Percentiles rank a stretch among this genome's conserved stretches.
These are phyloP conservation scores for Dunckerocampus dactyliophorus DNA, from an alignment of 2,113 vertebrate genomes.

Conservation along the genomic window DNA sequence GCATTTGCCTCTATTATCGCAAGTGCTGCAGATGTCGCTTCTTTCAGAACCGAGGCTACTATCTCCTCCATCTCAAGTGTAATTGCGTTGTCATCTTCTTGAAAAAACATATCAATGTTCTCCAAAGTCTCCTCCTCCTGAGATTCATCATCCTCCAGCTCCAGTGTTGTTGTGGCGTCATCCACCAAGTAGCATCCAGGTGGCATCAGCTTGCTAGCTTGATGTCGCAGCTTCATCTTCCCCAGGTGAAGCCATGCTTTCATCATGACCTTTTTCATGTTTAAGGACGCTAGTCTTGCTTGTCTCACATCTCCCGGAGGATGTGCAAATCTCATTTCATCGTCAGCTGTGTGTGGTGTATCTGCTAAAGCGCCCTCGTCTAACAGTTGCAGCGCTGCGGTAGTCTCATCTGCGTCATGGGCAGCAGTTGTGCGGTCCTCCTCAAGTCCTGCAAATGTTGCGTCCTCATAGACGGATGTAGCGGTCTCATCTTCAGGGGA, in stretches of 20 bases:
- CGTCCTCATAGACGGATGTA: too few relatives aligned
- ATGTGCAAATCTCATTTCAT: neutral
- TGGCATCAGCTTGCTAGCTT: neutral
- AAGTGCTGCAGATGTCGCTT: neutral
- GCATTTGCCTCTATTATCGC: too few relatives aligned
- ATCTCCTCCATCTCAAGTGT: too few relatives aligned
- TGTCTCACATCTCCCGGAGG: neutral
- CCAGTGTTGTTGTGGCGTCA: too few relatives aligned
- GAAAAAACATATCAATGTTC: neutral
- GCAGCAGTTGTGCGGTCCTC: too few relatives aligned
- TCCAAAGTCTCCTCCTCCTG: neutral
- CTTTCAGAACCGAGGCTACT: neutral
- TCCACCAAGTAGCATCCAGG: neutral
- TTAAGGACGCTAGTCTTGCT: neutral
- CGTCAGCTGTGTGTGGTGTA: neutral
- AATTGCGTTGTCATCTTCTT: too few relatives aligned
- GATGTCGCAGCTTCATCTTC: neutral
- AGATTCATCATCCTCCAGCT: neutral
- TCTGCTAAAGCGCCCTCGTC: neutral
- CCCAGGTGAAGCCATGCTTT: neutral
- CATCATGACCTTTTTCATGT: conserved; percentile 2
- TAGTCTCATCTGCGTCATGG: neutral
- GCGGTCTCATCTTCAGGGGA: neutral
- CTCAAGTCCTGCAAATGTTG: neutral
- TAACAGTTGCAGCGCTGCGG: neutral